Evolutionary conservation across 2,888 invertebrate species (phyloP).

Genomic region (Tipula confusa): DNA sequence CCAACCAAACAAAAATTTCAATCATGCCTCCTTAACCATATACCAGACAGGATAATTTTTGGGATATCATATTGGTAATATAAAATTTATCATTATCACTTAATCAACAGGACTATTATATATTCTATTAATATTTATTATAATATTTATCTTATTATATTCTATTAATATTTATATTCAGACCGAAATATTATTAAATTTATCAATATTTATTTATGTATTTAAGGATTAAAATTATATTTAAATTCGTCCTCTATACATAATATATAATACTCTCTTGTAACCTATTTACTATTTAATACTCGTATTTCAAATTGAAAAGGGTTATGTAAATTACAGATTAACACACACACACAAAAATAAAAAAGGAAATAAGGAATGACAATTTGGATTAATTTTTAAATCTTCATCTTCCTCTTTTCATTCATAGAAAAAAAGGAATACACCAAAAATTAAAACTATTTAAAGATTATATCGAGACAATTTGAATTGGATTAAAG

Average conservation of each 20-base stretch:
- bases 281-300: too few species aligned
- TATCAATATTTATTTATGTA: background rate
- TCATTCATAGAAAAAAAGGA: background rate
- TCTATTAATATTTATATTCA: background rate
- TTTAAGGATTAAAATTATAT: background rate
- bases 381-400: background rate
- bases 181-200: background rate
- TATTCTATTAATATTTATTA: too few species aligned
- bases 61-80: background rate
- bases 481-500: constrained; percentile 13
- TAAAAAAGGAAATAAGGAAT: background rate
- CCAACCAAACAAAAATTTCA: background rate
- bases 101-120: background rate
- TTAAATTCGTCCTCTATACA: background rate
- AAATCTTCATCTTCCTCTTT: background rate
- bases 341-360: too few species aligned
- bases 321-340: constrained; percentile 9
- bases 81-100: background rate
- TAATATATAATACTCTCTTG: background rate
- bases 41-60: background rate
- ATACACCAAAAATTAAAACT: background rate
- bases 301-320: background rate
- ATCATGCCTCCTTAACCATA: background rate
- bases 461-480: background rate
- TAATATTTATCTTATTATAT: too few species aligned